Evolutionary conservation across 2,888 invertebrate species (phyloP).

Genomic region (Boloria euphrosyne): DNA sequence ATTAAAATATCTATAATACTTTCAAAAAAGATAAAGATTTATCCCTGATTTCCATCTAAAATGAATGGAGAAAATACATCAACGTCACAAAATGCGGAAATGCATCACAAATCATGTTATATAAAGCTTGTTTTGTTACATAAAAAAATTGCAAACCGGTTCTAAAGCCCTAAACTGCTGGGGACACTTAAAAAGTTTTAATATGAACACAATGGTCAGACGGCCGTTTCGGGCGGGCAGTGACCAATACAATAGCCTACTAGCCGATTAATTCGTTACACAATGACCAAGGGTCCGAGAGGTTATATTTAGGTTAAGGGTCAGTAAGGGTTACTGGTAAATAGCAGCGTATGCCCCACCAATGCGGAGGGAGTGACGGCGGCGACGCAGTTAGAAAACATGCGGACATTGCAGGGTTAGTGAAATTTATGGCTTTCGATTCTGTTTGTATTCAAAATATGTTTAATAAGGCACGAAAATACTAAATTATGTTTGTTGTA

Average conservation of each 20-base stretch:
- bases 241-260: constrained; percentile 69
- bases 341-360: constrained; percentile 62
- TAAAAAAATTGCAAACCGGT: constrained; percentile 56
- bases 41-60: neutral
- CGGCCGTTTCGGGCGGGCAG: constrained; percentile 65
- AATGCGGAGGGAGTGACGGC: constrained; percentile 70
- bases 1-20: neutral
- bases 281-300: constrained; percentile 72
- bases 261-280: constrained; percentile 76
- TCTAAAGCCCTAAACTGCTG: constrained; percentile 54
- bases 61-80: constrained; percentile 10
- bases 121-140: constrained; percentile 36
- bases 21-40: neutral
- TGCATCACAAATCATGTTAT: constrained; percentile 36
- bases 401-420: constrained; percentile 61
- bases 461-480: too few species aligned
- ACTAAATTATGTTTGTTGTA: neutral
- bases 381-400: constrained; percentile 64
- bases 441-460: constrained; percentile 31
- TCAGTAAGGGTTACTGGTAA: constrained; percentile 74
- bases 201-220: constrained; percentile 69
- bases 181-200: constrained; percentile 73
- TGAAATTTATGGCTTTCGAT: constrained; percentile 67
- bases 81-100: constrained; percentile 35
- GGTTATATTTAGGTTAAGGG: constrained; percentile 82